Evolutionary conservation across 1,140 invertebrate genomes (phyloP), one percentile per base, ranked within the genome.

Genomic region (Ceratosolen fusciceps): DNA sequence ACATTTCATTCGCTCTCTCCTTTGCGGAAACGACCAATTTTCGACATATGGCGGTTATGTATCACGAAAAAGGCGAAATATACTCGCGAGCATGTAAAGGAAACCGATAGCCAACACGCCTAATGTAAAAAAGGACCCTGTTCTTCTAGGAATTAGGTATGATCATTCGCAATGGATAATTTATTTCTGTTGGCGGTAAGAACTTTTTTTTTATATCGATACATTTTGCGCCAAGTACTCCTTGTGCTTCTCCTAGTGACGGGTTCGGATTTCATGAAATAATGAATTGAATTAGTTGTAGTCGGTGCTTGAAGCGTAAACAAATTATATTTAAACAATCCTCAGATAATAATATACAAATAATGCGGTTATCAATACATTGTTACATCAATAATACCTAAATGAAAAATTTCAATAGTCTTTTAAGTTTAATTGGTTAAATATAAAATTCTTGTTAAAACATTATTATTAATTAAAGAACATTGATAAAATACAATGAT

Each of bases 21-120:
- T 86, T 85, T 82, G 84, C 81, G 81, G 78, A 85, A 85, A 77
- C 82, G 76, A 37, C 71, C 75, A 84, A 84, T 83, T 84, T 78
- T 70, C 74, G 81, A 81, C 83, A 84, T 83, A 79, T 86, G 83
- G 83, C 65, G 29, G 58, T 67, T 52, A 62, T 37, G 26, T 31
- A 1, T 2, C 10, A 37, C 60, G 60, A 37, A 31, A 26, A 24
- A 0, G 43, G 12, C 39, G 29, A 29, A n/a, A n/a, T n/a, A 60
- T 60, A 60, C 34, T 39, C 39, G 14, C 43, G 65, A 1, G 0
- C 65, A 1, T 43, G 14, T 34, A 62, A 1, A 62, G 29, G 37
- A 67, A 43, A 43, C 65, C 34, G 34, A 43, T 67, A 29, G 31
- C 2, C 4, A 14, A 62, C 58, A 19, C 54, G 26, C 16, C 12